Conservation (phyloP, 2,797 vertebrate species). For the Falco berigora region DNA sequence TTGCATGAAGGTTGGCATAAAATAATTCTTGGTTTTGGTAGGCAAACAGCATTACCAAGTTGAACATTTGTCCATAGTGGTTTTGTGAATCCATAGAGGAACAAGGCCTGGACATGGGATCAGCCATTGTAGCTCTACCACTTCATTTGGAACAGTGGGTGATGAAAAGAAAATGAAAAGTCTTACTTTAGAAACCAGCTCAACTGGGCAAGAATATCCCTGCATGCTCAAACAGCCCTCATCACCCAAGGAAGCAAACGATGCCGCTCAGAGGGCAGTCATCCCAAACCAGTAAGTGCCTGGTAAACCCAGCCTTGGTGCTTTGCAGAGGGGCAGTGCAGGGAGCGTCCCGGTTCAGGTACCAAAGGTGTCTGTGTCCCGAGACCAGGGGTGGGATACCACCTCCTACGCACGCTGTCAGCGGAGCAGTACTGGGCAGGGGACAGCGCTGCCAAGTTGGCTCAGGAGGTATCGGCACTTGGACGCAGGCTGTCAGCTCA, state of each 20-base stretch:
- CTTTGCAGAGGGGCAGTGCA: accelerated
- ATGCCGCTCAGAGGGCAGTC: not conserved
- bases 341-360: not conserved
- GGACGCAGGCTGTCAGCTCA: accelerated
- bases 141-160: not conserved
- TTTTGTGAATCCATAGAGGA: not conserved
- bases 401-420: accelerated
- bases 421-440: accelerated
- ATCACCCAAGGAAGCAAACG: not conserved
- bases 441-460: not conserved
- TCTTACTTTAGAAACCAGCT: not conserved
- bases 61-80: not conserved
- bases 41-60: not conserved
- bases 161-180: not conserved
- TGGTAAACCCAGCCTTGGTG: not conserved
- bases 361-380: accelerated
- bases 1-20: not conserved
- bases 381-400: accelerated
- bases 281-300: accelerated
- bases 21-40: not conserved
- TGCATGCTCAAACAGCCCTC: not conserved
- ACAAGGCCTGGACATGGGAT: accelerated
- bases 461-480: not conserved
- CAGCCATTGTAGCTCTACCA: accelerated
- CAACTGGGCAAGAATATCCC: accelerated